phyloP scores from a whole-genome alignment of 2,113 vertebrate species.

The Rhizomys pruinosus region DNA sequence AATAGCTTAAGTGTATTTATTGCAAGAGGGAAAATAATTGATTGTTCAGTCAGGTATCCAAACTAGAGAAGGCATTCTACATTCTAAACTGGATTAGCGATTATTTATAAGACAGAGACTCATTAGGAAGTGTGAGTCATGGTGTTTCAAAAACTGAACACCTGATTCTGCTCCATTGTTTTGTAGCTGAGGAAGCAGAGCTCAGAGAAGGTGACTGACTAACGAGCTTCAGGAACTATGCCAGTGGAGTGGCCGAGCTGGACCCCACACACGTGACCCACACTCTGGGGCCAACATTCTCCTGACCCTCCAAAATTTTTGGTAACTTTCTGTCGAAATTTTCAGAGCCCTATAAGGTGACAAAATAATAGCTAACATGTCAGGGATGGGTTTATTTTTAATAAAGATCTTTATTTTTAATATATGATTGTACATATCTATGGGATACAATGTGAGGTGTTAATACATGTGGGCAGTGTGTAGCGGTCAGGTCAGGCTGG shows the following conservation, averaged over 20 bases:
- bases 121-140: slow-evolving; percentile 18
- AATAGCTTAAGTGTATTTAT: not conserved
- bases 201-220: not conserved
- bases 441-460: not conserved
- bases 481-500: not conserved
- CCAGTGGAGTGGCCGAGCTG: not conserved
- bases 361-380: not conserved
- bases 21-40: not conserved
- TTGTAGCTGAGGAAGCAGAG: not conserved
- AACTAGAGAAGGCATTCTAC: not conserved
- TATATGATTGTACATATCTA: not conserved
- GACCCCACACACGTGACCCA: not conserved
- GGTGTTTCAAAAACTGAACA: not conserved
- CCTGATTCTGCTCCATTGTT: not conserved
- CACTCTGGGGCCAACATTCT: not conserved
- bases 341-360: not conserved
- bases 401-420: not conserved
- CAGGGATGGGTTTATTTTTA: not conserved
- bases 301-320: not conserved
- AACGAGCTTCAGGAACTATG: too few species aligned
- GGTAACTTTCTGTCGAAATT: not conserved
- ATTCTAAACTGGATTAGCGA: not conserved
- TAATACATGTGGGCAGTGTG: not conserved
- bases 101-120: not conserved
- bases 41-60: not conserved